Evolutionary conservation across 2,888 invertebrate genomes (phyloP).

Genomic region (Epirrhoe alternata): DNA sequence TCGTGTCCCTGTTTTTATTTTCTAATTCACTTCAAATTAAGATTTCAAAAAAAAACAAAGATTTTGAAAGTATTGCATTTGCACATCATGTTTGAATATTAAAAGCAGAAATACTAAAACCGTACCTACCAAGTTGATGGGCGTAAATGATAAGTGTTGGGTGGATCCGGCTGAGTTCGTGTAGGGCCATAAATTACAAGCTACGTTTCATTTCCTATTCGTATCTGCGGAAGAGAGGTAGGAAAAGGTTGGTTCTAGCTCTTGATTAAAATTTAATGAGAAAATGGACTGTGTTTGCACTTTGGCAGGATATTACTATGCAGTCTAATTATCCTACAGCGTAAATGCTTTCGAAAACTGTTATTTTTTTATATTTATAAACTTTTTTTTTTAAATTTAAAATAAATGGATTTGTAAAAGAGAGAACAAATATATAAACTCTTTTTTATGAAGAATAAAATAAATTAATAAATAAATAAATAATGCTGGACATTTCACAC

Average conservation of each 20-base stretch:
- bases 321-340: background rate
- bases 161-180: conserved; percentile 67
- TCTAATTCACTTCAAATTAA: too few species aligned
- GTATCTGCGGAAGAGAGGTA: conserved; percentile 57
- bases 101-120: conserved; percentile 11
- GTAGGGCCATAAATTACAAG: conserved; percentile 72
- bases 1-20: too few species aligned
- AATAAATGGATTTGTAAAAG: too few species aligned
- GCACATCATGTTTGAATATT: too few species aligned
- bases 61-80: background rate
- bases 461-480: too few species aligned
- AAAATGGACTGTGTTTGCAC: conserved; percentile 12
- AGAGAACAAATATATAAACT: too few species aligned
- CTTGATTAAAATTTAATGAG: conserved; percentile 34
- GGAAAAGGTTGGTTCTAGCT: conserved; percentile 43
- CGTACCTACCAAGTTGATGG: conserved; percentile 46
- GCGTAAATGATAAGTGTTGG: conserved; percentile 80
- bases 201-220: conserved; percentile 81
- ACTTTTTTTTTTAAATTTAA: too few species aligned
- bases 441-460: too few species aligned
- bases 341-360: background rate
- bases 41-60: conserved; percentile 6
- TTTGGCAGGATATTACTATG: background rate
- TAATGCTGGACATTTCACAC: too few species aligned
- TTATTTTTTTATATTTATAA: too few species aligned